Base-by-base conservation (phyloP, 1,140 invertebrate genomes). In the Lamellibrachia luymesi region DNA sequence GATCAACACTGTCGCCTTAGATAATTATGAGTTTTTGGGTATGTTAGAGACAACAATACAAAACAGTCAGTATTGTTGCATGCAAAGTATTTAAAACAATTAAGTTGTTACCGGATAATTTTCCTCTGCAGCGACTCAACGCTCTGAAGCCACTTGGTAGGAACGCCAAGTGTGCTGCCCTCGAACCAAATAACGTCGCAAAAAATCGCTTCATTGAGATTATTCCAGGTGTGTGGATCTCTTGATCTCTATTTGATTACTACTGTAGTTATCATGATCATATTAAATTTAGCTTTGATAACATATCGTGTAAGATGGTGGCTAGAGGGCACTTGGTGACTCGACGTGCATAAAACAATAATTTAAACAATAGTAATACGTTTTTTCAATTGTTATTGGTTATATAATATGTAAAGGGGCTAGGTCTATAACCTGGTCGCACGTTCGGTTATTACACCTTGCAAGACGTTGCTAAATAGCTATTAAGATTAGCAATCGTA, bases 161-260 rank as follows among this genome's bases (percentile, higher is more conserved):
- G 64, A 80, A 80, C 2, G 13, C 0, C 64, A 6, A 80, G 17
- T 22, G 64, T 80, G 49, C 56, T 22, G 92, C 51, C 13, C 27
- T 80, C 7, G 80, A 93, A 80, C 51, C 10, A 89, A 51, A 64
- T 13, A 93, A 93, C 50, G 38, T 93, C 64, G 50, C 52, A 4
- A 93, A 93, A 52, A 93, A 93, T 51, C 52, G 92, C 50, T 51
- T 64, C 80, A 64, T 22, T 49, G 92, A 91, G n/a, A 93, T 93
- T 50, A 25, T 89, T 93, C 52, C 92, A 56, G 50, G 92, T 93
- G 27, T 89, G 92, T 93, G n/a, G 50, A 50, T 27, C n/a, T 8
- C 38, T 6, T 56, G 13, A 56, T 56, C 6, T 7, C 13, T 1
- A 13, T 13, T 6, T 56, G 0, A 7, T 7, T 80, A 22, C 64